Evolutionary conservation across 2,888 invertebrate species (phyloP).

Genomic region (Iphiclides podalirius): DNA sequence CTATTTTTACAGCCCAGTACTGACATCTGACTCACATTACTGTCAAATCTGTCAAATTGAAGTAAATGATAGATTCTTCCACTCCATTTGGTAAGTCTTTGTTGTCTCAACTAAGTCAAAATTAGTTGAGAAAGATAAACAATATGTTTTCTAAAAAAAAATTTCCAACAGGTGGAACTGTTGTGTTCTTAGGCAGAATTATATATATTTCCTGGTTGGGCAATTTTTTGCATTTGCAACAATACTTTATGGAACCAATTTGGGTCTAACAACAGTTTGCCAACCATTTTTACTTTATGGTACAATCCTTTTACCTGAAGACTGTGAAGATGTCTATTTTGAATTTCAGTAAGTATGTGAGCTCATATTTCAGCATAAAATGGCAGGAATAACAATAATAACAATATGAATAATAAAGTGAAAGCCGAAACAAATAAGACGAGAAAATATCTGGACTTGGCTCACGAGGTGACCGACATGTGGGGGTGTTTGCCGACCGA

Average conservation of each 20-base stretch:
- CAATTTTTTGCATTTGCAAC: constrained; percentile 83
- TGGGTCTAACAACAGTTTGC: constrained; percentile 92
- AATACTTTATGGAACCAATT: constrained; percentile 86
- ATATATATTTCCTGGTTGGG: constrained; percentile 85
- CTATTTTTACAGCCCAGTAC: constrained; percentile 64
- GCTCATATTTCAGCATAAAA: too few species aligned
- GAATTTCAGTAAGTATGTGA: constrained; percentile 86
- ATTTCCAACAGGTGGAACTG: constrained; percentile 84
- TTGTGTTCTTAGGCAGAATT: constrained; percentile 90
- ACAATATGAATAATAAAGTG: too few species aligned
- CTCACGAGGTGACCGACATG: too few species aligned
- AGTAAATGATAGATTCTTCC: constrained; percentile 87
- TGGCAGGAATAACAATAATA: too few species aligned
- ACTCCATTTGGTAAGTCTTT: constrained; percentile 86
- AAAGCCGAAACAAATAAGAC: too few species aligned
- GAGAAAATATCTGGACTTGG: too few species aligned
- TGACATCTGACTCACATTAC: constrained; percentile 87
- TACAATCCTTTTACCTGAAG: constrained; percentile 87
- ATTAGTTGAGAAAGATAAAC: too few species aligned
- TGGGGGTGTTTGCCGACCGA: too few species aligned
- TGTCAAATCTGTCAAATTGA: constrained; percentile 92
- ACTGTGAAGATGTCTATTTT: constrained; percentile 91
- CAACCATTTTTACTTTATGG: constrained; percentile 86
- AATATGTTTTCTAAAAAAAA: too few species aligned
- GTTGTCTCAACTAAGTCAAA: too few species aligned